Percentiles rank a stretch among this genome's conserved stretches.
Conservation (phyloP, 1,140 invertebrate genomes). For the Orchesella cincta region DNA sequence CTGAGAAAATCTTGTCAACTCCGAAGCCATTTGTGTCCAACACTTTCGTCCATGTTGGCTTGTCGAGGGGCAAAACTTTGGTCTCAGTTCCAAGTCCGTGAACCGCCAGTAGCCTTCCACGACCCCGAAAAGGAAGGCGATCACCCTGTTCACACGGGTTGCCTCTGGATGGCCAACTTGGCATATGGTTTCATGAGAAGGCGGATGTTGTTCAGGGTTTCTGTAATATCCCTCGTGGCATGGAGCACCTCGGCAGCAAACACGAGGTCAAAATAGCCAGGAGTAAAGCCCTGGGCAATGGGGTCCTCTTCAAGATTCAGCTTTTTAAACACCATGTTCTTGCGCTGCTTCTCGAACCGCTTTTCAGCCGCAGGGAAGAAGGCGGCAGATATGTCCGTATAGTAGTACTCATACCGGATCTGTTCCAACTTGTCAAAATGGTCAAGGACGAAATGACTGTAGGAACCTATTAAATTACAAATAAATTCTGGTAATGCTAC, state of each 20-base stretch:
- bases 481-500: background rate
- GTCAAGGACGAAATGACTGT: background rate
- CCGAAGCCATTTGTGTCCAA: background rate
- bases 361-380: background rate
- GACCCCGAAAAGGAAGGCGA: background rate
- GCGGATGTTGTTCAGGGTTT: background rate
- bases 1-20: too few relatives aligned
- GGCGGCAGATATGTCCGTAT: conserved; percentile 3
- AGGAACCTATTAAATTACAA: too few relatives aligned
- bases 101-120: conserved; percentile 3
- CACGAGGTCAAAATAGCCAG: conserved; percentile 34
- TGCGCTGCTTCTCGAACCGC: background rate
- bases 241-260: conserved; percentile 36
- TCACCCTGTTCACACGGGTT: background rate
- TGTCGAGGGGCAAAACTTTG: background rate
- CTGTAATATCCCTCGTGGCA: background rate
- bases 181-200: background rate
- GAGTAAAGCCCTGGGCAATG: conserved; percentile 18
- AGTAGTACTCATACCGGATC: background rate
- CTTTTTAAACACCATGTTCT: conserved; percentile 17
- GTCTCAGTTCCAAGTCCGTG: background rate
- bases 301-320: conserved; percentile 37
- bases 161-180: background rate
- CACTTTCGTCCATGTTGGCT: background rate
- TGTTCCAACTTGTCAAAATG: background rate